These are phyloP conservation scores for Cynoglossus semilaevis DNA, from an alignment of 2,113 vertebrate species.

Conservation along the genomic window DNA sequence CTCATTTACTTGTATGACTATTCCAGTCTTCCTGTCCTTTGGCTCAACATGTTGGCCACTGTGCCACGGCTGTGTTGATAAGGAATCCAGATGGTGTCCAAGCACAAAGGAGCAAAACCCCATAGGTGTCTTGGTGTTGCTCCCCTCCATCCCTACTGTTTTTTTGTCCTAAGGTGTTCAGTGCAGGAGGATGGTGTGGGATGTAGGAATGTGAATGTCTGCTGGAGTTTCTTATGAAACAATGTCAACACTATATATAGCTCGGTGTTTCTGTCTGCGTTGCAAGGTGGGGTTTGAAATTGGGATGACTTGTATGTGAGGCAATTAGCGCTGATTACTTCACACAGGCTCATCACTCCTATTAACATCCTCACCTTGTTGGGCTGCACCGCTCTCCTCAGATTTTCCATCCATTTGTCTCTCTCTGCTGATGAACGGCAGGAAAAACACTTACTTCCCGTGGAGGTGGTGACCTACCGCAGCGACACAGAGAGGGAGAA, in stretches of 20 bases:
- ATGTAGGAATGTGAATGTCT: neutral
- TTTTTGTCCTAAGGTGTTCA: neutral
- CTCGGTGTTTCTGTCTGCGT: conserved; percentile 5
- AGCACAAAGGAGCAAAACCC: conserved; percentile 7
- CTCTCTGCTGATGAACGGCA: conserved; percentile 96
- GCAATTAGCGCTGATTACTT: conserved; percentile 24
- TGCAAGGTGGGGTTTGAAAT: conserved; percentile 22
- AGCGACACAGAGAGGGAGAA: conserved; percentile 25
- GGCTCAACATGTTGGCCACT: conserved; percentile 20
- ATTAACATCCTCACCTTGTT: conserved; percentile 85
- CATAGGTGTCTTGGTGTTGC: neutral
- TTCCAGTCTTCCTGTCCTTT: neutral
- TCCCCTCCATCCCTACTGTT: neutral
- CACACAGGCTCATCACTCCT: conserved; percentile 2
- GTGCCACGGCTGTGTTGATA: conserved; percentile 38
- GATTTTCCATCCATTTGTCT: conserved; percentile 99
- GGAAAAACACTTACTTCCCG: conserved; percentile 97
- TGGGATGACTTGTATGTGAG: conserved; percentile 10
- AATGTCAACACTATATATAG: neutral
- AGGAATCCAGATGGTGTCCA: conserved; percentile 26
- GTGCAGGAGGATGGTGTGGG: neutral
- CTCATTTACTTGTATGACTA: too few species aligned
- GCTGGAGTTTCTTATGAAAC: neutral
- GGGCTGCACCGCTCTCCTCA: conserved; percentile 94
- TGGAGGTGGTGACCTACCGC: conserved; percentile 91